Conservation (phyloP, 23 tunicate genomes). For the Pegea sp. region DNA sequence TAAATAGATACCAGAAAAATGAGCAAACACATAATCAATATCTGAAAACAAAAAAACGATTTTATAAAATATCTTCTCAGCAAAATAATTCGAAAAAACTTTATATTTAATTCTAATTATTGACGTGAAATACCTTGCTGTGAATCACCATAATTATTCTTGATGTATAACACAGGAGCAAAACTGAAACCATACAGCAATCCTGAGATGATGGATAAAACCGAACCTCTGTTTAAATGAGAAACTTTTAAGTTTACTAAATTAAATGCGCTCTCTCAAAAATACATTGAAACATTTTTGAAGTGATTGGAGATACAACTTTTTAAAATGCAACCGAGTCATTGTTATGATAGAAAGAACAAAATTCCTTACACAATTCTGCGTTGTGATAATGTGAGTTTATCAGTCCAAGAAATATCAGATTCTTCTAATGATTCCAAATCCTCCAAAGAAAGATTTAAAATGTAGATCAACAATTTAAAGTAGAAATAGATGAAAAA, state of each 20-base stretch:
- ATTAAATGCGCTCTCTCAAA: not conserved
- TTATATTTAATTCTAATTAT: not conserved
- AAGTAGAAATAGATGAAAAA: not conserved
- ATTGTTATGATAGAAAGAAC: not conserved
- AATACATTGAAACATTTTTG: not conserved
- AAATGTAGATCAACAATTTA: not conserved
- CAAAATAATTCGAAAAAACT: no score
- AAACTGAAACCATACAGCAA: conserved; percentile 66
- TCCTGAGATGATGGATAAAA: conserved; percentile 60
- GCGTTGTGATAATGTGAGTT: not conserved
- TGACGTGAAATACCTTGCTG: conserved; percentile 17
- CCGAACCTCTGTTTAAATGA: conserved; percentile 28
- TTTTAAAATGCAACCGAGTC: no score
- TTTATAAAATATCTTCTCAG: conserved; percentile 1
- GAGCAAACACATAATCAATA: conserved; percentile 80
- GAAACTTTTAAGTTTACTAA: not conserved
- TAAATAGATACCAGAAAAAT: conserved; percentile 57
- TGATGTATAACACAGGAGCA: conserved; percentile 59
- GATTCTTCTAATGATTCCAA: not conserved
- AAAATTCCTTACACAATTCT: conserved; percentile 7
- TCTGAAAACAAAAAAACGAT: conserved; percentile 9
- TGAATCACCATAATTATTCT: conserved; percentile 58
- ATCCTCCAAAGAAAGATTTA: not conserved
- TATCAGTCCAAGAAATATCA: conserved; percentile 9
- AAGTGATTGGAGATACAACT: not conserved